Percentiles rank a stretch among this genome's conserved stretches.
phyloP scores from a whole-genome alignment of 2,888 invertebrate species.

The Phyto melanocephala region DNA sequence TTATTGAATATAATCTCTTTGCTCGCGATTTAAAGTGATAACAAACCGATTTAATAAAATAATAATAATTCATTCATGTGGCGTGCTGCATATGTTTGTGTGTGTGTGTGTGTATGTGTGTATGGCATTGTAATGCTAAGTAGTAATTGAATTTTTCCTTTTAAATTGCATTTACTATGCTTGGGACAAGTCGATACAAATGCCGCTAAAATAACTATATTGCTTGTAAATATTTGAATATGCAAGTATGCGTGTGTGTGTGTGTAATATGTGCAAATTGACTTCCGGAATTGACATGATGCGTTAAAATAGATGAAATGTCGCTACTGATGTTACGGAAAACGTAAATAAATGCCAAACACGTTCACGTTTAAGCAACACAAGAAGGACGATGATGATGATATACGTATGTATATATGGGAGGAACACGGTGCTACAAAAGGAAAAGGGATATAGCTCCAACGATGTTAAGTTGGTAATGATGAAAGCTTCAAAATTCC shows the following conservation, averaged over 20 bases:
- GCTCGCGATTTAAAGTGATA: too few relatives aligned
- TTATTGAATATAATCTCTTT: too few relatives aligned
- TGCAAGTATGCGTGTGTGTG: background rate
- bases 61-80: constrained; percentile 41
- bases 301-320: constrained; percentile 54
- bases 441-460: constrained; percentile 4
- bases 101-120: background rate
- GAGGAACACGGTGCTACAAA: background rate
- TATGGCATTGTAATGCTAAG: constrained; percentile 44
- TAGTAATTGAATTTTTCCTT: constrained; percentile 58
- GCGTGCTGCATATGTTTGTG: background rate
- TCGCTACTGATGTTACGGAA: constrained; percentile 61
- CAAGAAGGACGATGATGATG: background rate
- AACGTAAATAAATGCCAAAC: constrained; percentile 61
- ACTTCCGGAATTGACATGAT: constrained; percentile 64
- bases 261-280: constrained; percentile 53
- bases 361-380: constrained; percentile 39
- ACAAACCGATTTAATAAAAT: constrained; percentile 30
- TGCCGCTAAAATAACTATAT: constrained; percentile 46
- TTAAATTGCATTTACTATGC: constrained; percentile 49
- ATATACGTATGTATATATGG: too few relatives aligned
- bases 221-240: background rate
- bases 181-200: constrained; percentile 43
- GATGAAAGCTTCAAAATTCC: constrained; percentile 16
- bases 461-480: constrained; percentile 33